phyloP scores from a whole-genome alignment of 2,113 vertebrate species.

The Silurus meridionalis region DNA sequence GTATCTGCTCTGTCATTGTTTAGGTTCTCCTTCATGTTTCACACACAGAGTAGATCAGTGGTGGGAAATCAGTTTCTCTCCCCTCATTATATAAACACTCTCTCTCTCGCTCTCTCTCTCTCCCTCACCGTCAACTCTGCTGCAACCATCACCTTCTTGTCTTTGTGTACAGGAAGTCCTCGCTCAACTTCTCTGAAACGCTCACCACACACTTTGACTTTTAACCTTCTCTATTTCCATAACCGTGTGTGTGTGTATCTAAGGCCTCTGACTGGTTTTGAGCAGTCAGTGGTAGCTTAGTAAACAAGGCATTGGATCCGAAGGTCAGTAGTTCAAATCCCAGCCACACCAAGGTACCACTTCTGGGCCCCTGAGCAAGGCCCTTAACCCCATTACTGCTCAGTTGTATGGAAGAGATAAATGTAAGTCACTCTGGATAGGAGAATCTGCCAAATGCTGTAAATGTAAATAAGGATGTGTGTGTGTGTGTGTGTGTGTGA shows the following conservation, averaged over 20 bases:
- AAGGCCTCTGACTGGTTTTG: no score
- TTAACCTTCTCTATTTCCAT: background rate
- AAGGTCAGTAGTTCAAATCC: no score
- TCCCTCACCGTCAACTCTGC: background rate
- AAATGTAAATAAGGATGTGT: no score
- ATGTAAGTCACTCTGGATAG: no score
- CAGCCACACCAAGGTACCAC: no score
- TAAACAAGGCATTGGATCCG: no score
- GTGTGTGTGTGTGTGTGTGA: background rate
- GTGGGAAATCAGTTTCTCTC: slow-evolving; percentile 37
- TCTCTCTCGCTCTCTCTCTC: no score
- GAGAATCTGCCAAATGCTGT: no score
- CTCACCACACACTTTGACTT: background rate
- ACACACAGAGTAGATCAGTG: slow-evolving; percentile 11
- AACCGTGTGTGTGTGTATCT: background rate
- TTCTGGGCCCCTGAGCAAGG: no score
- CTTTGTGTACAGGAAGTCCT: slow-evolving; percentile 37
- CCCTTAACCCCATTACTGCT: no score
- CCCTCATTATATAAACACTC: slow-evolving; percentile 5
- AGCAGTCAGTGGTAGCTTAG: no score
- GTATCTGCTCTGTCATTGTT: background rate
- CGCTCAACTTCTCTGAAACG: background rate
- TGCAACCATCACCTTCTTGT: background rate
- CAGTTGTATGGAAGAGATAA: no score
- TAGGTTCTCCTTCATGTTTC: slow-evolving; percentile 14